Percentiles rank a stretch among this genome's conserved stretches.
These are phyloP conservation scores for Phalacrocorax brasilianus DNA, from an alignment of 2,113 vertebrate species.

Conservation along the genomic window DNA sequence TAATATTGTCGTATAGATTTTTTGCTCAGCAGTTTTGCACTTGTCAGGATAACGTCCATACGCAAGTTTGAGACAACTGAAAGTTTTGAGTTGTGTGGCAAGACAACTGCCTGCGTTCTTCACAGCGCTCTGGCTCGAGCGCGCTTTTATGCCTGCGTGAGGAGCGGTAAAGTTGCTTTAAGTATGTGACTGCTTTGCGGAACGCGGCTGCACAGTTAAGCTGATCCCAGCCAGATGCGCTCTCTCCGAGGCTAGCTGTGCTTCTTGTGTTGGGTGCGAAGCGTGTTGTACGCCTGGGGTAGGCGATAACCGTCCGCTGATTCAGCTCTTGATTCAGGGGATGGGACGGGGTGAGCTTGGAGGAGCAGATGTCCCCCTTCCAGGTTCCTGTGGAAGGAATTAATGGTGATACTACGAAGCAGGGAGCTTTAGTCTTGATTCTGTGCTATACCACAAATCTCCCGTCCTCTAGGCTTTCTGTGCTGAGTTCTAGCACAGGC, in stretches of 20 bases:
- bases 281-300: accelerated
- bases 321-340: not conserved
- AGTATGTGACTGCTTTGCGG: not conserved
- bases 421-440: not conserved
- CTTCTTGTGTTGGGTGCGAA: not conserved
- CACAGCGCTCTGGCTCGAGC: not conserved
- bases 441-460: not conserved
- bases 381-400: not conserved
- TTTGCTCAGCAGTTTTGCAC: not conserved
- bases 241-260: accelerated
- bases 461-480: not conserved
- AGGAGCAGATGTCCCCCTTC: not conserved
- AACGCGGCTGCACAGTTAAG: accelerated
- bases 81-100: not conserved
- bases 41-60: not conserved
- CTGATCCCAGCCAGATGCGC: accelerated
- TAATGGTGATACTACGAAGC: not conserved
- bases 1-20: not conserved
- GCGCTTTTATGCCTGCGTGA: not conserved
- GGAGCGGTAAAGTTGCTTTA: not conserved
- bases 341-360: not conserved
- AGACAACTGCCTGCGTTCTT: not conserved
- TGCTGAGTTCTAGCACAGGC: not conserved
- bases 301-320: not conserved
- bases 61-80: not conserved